Evolutionary conservation across 2,113 vertebrate species (phyloP).

Genomic region (Camelus dromedarius): DNA sequence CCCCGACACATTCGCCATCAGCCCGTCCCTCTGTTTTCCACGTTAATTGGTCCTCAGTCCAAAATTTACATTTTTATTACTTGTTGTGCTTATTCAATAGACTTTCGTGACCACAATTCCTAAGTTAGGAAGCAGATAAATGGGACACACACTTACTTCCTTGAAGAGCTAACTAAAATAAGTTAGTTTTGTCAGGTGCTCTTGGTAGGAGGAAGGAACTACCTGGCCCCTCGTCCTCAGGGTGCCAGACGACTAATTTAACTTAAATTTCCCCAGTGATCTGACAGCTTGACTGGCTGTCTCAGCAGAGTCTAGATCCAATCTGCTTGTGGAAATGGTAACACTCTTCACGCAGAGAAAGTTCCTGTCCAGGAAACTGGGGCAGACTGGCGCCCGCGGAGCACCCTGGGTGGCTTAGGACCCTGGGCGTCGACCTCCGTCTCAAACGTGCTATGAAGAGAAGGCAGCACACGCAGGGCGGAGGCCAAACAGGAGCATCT

Average conservation of each 20-base stretch:
- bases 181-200: neutral
- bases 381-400: neutral
- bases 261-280: constrained; percentile 28
- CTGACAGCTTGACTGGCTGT: neutral
- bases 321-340: neutral
- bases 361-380: neutral
- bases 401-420: neutral
- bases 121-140: neutral
- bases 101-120: neutral
- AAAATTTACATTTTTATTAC: neutral
- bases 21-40: neutral
- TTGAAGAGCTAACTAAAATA: constrained; percentile 11
- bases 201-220: neutral
- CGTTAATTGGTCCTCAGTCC: neutral
- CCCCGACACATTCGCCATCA: neutral
- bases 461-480: neutral
- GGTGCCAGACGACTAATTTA: neutral
- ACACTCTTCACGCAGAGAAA: neutral
- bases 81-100: neutral
- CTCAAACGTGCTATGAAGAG: neutral
- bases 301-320: neutral
- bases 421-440: neutral
- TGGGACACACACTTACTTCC: neutral
- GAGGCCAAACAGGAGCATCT: neutral
- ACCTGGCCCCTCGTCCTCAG: neutral